Evolutionary conservation across 2,888 invertebrate genomes (phyloP).

Genomic region (Isotomurus palustris): DNA sequence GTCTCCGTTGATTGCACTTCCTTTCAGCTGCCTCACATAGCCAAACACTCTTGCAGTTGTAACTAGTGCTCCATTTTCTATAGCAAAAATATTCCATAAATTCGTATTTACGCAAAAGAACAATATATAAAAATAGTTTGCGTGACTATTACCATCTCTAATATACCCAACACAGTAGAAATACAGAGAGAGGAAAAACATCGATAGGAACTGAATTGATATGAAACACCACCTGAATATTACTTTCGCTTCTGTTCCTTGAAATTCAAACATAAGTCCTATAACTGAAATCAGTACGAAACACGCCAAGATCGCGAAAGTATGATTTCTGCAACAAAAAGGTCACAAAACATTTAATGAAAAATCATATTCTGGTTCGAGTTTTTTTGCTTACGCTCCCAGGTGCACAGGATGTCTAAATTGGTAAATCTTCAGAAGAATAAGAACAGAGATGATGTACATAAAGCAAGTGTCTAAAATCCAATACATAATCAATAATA

Average conservation of each 20-base stretch:
- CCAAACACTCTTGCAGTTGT: conserved; percentile 27
- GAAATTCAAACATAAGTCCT: conserved; percentile 39
- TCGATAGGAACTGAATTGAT: conserved; percentile 27
- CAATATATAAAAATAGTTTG: conserved; percentile 3
- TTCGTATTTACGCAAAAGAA: neutral
- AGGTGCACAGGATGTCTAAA: conserved; percentile 46
- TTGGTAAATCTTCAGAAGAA: conserved; percentile 57
- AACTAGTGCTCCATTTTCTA: conserved; percentile 21
- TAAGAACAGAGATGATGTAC: conserved; percentile 57
- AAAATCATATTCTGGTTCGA: neutral
- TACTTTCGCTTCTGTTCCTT: conserved; percentile 18
- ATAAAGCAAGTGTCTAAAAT: conserved; percentile 58
- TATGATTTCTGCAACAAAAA: conserved; percentile 31
- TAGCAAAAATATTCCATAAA: neutral
- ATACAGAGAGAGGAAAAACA: conserved; percentile 26
- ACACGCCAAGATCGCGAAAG: conserved; percentile 35
- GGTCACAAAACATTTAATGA: neutral
- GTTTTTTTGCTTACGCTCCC: conserved; percentile 38
- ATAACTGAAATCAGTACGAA: conserved; percentile 37
- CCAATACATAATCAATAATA: neutral
- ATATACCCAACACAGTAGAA: conserved; percentile 42
- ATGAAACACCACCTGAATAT: conserved; percentile 35
- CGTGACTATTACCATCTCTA: conserved; percentile 21
- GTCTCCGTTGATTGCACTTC: conserved; percentile 25
- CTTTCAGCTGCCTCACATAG: conserved; percentile 28